A percentile compares a stretch with the other conserved stretches of the same genome.
phyloP scores from a whole-genome alignment of 2,113 vertebrate genomes.

The Mesitornis unicolor region DNA sequence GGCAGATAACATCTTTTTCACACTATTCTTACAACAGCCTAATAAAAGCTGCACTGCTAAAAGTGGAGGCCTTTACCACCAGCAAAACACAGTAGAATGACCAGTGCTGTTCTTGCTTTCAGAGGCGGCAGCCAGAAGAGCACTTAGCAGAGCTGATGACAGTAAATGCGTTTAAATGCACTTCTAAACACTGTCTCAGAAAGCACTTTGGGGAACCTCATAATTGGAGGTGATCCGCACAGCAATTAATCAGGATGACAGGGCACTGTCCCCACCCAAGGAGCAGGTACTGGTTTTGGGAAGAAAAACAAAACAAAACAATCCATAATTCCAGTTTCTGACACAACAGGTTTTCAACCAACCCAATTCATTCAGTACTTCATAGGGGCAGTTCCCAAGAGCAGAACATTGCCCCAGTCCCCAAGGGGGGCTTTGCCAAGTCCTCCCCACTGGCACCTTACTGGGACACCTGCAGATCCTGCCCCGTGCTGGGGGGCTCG shows the following conservation, averaged over 20 bases:
- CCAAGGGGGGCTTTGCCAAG: not conserved
- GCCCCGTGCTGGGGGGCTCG: not conserved
- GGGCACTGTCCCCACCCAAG: accelerated
- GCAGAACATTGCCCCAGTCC: not conserved
- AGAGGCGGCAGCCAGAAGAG: not conserved
- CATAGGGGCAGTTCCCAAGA: accelerated
- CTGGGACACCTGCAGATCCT: not conserved
- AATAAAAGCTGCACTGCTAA: not conserved
- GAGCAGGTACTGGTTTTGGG: accelerated
- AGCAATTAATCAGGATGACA: not conserved
- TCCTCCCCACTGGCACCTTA: accelerated
- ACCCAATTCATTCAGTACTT: accelerated
- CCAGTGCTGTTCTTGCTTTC: not conserved
- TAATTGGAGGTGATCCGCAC: not conserved
- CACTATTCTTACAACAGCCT: not conserved
- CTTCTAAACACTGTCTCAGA: not conserved
- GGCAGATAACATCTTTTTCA: not conserved
- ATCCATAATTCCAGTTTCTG: not conserved
- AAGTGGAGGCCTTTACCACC: not conserved
- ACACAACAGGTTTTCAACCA: not conserved
- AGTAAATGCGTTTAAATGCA: not conserved
- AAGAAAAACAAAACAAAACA: not conserved
- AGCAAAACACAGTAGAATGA: not conserved
- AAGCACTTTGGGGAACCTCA: not conserved
- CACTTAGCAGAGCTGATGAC: not conserved